phyloP scores from a whole-genome alignment of 2,113 vertebrate species.

The Brachirus orientalis region DNA sequence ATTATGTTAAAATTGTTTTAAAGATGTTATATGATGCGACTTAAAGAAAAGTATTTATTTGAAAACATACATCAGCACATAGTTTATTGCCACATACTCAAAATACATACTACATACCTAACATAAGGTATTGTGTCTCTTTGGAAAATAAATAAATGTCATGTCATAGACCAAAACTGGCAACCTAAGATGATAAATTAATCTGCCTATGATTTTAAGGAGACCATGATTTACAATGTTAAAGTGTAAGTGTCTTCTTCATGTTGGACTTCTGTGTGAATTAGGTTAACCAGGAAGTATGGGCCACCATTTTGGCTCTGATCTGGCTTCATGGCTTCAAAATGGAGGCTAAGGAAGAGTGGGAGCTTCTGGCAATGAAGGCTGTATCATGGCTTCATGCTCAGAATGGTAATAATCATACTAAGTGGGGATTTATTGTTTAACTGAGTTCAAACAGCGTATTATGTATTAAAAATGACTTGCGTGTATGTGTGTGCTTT shows the following conservation, averaged over 20 bases:
- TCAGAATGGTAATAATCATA: conserved; percentile 65
- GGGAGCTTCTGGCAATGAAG: conserved; percentile 82
- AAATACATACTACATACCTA: no score
- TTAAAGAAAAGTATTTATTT: no score
- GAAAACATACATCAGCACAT: no score
- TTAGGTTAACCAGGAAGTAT: conserved; percentile 72
- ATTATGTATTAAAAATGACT: neutral
- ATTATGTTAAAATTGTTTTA: no score
- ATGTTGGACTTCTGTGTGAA: conserved; percentile 1
- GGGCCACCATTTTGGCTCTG: conserved; percentile 86
- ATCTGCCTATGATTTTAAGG: no score
- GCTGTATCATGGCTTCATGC: conserved; percentile 78
- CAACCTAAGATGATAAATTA: no score
- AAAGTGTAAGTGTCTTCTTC: neutral
- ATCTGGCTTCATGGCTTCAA: conserved; percentile 84
- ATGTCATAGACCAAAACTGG: no score
- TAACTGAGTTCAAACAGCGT: neutral
- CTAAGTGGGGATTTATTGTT: neutral
- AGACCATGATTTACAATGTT: no score
- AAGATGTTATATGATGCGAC: no score
- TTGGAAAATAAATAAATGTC: no score
- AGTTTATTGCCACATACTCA: no score
- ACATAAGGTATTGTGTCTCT: no score
- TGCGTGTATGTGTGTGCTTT: neutral
- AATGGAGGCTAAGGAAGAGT: conserved; percentile 72